phyloP scores from a whole-genome alignment of 2,888 invertebrate genomes.

The Helleia helle region DNA sequence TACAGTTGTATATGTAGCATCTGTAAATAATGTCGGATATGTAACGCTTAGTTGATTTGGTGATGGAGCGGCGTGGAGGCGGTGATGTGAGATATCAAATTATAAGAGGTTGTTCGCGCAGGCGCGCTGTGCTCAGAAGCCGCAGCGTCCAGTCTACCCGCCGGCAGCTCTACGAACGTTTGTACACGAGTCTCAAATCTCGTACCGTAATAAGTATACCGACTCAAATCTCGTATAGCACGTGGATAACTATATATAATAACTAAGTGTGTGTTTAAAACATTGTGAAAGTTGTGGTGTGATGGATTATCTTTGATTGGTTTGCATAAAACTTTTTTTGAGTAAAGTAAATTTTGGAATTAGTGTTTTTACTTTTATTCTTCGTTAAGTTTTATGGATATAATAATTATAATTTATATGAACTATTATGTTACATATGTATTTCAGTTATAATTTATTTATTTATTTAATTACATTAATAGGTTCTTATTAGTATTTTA shows the following conservation, averaged over 20 bases:
- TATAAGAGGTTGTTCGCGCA: slow-evolving; percentile 60
- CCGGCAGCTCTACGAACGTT: slow-evolving; percentile 43
- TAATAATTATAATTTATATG: no score
- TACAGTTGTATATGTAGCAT: slow-evolving; percentile 20
- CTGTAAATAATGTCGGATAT: slow-evolving; percentile 65
- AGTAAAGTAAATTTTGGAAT: no score
- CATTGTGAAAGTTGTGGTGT: background rate
- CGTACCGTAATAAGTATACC: slow-evolving; percentile 9
- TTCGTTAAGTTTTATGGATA: no score
- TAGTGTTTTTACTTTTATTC: no score
- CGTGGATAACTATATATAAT: background rate
- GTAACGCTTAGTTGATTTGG: slow-evolving; percentile 55
- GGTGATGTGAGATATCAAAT: slow-evolving; percentile 68
- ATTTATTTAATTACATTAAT: no score
- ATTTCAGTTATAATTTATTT: no score
- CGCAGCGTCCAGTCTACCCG: slow-evolving; percentile 54
- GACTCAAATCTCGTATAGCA: background rate
- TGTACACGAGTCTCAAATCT: slow-evolving; percentile 30
- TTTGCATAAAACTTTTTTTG: background rate
- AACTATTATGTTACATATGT: background rate
- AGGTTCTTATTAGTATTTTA: no score
- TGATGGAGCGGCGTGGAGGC: slow-evolving; percentile 63
- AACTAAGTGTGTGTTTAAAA: background rate
- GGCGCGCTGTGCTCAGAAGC: slow-evolving; percentile 40
- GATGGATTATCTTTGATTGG: slow-evolving; percentile 7